A percentile compares a stretch with the other conserved stretches of the same genome.
These are phyloP conservation scores for Zonitis immaculata DNA, from an alignment of 2,888 invertebrate genomes.

Conservation along the genomic window DNA sequence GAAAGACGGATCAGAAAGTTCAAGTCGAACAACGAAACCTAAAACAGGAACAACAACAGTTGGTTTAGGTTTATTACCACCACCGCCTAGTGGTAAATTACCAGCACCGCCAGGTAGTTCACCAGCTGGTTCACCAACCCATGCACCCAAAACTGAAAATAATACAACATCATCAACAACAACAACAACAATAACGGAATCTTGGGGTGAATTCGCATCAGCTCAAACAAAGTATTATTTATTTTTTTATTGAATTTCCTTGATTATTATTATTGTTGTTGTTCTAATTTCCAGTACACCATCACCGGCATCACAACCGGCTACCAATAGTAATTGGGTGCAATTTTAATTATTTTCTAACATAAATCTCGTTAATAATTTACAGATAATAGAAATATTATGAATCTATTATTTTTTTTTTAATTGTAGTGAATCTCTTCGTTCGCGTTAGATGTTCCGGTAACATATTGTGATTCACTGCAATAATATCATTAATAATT, in stretches of 20 bases:
- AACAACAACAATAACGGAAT: slow-evolving; percentile 49
- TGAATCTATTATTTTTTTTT: neutral
- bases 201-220: slow-evolving; percentile 79
- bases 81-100: slow-evolving; percentile 78
- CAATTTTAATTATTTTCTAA: slow-evolving; percentile 49
- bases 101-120: slow-evolving; percentile 77
- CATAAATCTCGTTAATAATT: slow-evolving; percentile 11
- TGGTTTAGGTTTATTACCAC: slow-evolving; percentile 61
- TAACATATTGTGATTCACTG: slow-evolving; percentile 24
- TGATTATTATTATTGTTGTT: neutral
- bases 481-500: slow-evolving; percentile 18
- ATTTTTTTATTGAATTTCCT: neutral
- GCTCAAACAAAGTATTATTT: slow-evolving; percentile 46
- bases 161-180: slow-evolving; percentile 30
- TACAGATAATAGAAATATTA: neutral
- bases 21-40: slow-evolving; percentile 61
- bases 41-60: slow-evolving; percentile 44
- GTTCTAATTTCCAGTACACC: slow-evolving; percentile 31
- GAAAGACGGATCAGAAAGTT: slow-evolving; percentile 77
- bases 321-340: slow-evolving; percentile 46
- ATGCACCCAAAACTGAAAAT: slow-evolving; percentile 46
- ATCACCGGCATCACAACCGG: slow-evolving; percentile 34
- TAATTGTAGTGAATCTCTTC: slow-evolving; percentile 18
- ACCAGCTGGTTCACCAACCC: slow-evolving; percentile 67
- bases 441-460: slow-evolving; percentile 5